phyloP scores from a whole-genome alignment of 2,113 vertebrate genomes.

The Pipa parva region DNA sequence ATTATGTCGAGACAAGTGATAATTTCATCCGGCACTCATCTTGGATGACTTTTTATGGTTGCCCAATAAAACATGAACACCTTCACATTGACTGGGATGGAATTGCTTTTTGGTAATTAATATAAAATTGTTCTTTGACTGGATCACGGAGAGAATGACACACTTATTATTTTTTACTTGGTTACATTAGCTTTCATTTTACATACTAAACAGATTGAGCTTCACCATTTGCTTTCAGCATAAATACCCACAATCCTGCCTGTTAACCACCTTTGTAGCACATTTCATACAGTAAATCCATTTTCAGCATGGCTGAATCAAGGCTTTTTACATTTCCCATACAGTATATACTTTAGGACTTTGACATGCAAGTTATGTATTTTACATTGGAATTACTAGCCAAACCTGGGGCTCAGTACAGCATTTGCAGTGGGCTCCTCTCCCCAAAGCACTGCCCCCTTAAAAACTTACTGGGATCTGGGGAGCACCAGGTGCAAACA shows the following conservation, averaged over 20 bases:
- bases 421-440: neutral
- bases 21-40: constrained; percentile 17
- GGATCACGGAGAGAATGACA: neutral
- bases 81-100: constrained; percentile 4
- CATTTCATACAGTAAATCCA: neutral
- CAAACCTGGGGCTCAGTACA: neutral
- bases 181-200: constrained; percentile 15
- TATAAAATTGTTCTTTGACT: constrained; percentile 11
- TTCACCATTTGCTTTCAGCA: neutral
- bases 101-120: constrained; percentile 6
- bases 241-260: neutral
- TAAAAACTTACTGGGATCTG: too few relatives aligned
- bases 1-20: constrained; percentile 30
- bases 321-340: neutral
- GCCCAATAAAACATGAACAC: constrained; percentile 8
- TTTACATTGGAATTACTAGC: neutral
- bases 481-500: too few relatives aligned
- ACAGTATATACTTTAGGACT: neutral
- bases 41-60: neutral
- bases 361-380: neutral
- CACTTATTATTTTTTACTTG: constrained; percentile 10
- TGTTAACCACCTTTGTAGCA: neutral
- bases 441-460: too few relatives aligned
- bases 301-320: neutral
- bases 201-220: neutral